Evolutionary conservation across 2,797 vertebrate genomes (phyloP), one percentile per base, ranked within the genome.

Genomic region (Ceryle rudis): DNA sequence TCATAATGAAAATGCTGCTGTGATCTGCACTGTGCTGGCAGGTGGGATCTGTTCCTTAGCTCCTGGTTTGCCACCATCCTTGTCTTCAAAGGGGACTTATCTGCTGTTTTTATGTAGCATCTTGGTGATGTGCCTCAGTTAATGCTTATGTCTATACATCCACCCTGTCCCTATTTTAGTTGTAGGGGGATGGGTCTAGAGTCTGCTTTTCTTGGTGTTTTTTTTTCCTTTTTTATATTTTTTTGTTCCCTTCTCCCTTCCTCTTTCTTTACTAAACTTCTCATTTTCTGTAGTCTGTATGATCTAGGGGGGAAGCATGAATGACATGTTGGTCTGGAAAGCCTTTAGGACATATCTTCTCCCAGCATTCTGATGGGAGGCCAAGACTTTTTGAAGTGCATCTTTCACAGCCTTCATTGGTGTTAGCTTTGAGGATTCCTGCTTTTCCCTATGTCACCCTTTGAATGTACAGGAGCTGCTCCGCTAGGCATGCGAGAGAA

Each of bases 381-480:
- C 31, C 28, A 14, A 37, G 33, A 14, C 20, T 75, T 54, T 65
- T 70, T 39, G 39, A 65, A 65, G 7, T 26, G 22, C 46, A 81
- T 31, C n/a, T 57, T 44, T 61, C 33, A 3, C 7, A 39, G 15
- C 25, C 26, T 62, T 55, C 0, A 0, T 61, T 0, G 0, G 33
- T 42, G n/a, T 58, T 70, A 23, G 5, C 10, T 60, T 7, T 57
- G 52, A 65, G n/a, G 42, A 20, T 54, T 60, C 12, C 28, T 47
- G 39, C 28, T 33, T 49, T 49, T 49, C 47, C 47, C 25, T 26
- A 49, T 23, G 17, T 42, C 33, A 54, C 6, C 19, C 11, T 15
- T 21, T 13, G 5, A 58, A 10, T 14, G 14, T 33, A 3, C 23
- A 44, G 41, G 5, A 65, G 20, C 33, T 60, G 44, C 35, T 26